Evolutionary conservation across 2,113 vertebrate species (phyloP).

Genomic region (Hymenochirus boettgeri): DNA sequence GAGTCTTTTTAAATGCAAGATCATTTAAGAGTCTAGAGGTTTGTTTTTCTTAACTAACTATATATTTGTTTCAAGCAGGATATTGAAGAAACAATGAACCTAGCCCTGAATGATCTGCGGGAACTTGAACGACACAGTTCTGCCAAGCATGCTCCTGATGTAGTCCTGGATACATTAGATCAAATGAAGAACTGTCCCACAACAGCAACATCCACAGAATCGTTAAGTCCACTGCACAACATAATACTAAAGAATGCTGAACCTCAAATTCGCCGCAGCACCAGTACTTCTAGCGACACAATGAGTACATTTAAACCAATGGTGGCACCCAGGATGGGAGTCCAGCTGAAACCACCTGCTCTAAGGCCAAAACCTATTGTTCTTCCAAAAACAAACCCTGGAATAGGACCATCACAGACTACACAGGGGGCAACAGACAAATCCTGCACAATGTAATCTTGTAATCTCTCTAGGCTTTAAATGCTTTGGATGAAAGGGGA

Average conservation of each 20-base stretch:
- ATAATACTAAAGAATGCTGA: slow-evolving; percentile 72
- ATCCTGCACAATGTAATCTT: slow-evolving; percentile 90
- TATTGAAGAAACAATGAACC: slow-evolving; percentile 98
- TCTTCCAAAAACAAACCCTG: slow-evolving; percentile 82
- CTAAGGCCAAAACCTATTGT: slow-evolving; percentile 92
- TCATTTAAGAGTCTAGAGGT: background rate
- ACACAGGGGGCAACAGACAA: slow-evolving; percentile 88
- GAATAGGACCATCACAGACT: slow-evolving; percentile 68
- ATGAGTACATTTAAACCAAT: slow-evolving; percentile 95
- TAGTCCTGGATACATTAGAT: slow-evolving; percentile 95
- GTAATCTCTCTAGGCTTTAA: slow-evolving; percentile 28
- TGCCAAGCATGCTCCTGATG: slow-evolving; percentile 87
- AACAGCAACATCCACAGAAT: slow-evolving; percentile 73
- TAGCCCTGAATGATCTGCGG: slow-evolving; percentile 89
- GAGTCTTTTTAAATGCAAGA: background rate
- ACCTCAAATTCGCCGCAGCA: slow-evolving; percentile 82
- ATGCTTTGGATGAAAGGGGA: slow-evolving; percentile 22
- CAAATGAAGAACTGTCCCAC: slow-evolving; percentile 75
- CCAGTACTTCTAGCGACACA: slow-evolving; percentile 86
- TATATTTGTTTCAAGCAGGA: slow-evolving; percentile 70
- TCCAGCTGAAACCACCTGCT: slow-evolving; percentile 91
- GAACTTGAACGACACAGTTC: slow-evolving; percentile 95
- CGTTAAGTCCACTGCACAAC: slow-evolving; percentile 79
- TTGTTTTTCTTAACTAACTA: slow-evolving; percentile 25
- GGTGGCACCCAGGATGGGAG: slow-evolving; percentile 89